These are phyloP conservation scores for Cybosia mesomella DNA, from an alignment of 2,888 invertebrate species.

Conservation along the genomic window DNA sequence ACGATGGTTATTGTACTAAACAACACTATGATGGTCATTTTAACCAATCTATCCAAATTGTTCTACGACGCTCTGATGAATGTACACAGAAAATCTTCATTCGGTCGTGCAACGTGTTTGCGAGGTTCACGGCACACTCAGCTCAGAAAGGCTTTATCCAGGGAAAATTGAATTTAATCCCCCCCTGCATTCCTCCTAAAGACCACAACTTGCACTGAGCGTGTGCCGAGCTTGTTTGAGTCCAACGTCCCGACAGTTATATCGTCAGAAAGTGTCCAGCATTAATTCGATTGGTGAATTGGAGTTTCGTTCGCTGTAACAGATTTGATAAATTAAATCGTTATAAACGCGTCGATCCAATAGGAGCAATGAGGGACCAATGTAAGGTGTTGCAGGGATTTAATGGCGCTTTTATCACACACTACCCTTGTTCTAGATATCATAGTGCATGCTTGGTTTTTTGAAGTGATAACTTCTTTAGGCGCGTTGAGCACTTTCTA, in stretches of 20 bases:
- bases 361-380: not conserved
- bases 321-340: not conserved
- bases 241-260: slow-evolving; percentile 32
- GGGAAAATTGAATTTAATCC: slow-evolving; percentile 56
- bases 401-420: too few species aligned
- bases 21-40: not conserved
- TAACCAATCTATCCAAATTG: not conserved
- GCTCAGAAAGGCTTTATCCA: slow-evolving; percentile 25
- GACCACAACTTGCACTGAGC: slow-evolving; percentile 32
- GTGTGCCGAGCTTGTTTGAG: slow-evolving; percentile 23
- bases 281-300: not conserved
- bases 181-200: slow-evolving; percentile 13
- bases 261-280: slow-evolving; percentile 27
- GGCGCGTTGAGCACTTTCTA: too few species aligned
- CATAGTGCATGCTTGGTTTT: too few species aligned
- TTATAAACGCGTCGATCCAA: not conserved
- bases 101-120: not conserved
- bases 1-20: not conserved
- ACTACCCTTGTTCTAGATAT: too few species aligned
- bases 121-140: slow-evolving; percentile 3
- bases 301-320: not conserved
- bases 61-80: not conserved
- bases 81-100: slow-evolving; percentile 6
- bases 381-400: not conserved
- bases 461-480: too few species aligned